A percentile compares a stretch with the other conserved stretches of the same genome.
Conservation (phyloP, 2,113 vertebrate species). For the Anhinga anhinga region DNA sequence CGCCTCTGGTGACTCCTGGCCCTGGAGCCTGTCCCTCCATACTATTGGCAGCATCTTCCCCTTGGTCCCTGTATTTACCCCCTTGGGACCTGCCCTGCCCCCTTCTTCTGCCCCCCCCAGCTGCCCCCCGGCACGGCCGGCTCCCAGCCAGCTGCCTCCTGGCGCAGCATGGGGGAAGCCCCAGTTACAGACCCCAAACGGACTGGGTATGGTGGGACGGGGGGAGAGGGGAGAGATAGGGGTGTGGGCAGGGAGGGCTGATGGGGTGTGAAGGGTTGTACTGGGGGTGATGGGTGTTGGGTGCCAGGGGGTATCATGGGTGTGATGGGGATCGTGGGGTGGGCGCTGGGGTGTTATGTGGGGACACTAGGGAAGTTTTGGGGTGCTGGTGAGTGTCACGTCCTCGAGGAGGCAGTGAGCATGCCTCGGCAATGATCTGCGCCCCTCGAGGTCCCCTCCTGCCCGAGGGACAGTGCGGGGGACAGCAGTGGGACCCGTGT, state of each 20-base stretch:
- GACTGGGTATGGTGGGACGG: background rate
- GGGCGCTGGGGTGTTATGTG: background rate
- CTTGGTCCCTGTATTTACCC: background rate
- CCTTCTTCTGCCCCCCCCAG: background rate
- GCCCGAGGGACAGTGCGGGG: rapidly evolving
- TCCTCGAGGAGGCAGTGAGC: background rate
- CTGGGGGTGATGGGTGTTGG: background rate
- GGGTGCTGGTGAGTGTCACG: background rate
- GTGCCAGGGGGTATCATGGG: background rate
- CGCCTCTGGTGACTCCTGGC: background rate
- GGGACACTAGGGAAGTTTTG: background rate
- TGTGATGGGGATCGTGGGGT: background rate
- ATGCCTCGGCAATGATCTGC: background rate
- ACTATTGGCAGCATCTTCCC: background rate
- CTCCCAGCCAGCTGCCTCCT: background rate
- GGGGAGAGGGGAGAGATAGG: background rate
- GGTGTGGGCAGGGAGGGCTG: background rate
- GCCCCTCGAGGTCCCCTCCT: background rate
- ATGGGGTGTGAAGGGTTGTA: background rate
- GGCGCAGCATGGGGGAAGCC: background rate
- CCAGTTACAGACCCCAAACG: background rate
- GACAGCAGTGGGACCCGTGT: background rate
- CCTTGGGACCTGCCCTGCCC: background rate
- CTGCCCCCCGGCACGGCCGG: background rate
- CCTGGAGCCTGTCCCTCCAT: background rate